Percentiles rank a stretch among this genome's conserved stretches.
Conservation (phyloP, 2,797 vertebrate genomes). For the Dendrocincla tyrannina region DNA sequence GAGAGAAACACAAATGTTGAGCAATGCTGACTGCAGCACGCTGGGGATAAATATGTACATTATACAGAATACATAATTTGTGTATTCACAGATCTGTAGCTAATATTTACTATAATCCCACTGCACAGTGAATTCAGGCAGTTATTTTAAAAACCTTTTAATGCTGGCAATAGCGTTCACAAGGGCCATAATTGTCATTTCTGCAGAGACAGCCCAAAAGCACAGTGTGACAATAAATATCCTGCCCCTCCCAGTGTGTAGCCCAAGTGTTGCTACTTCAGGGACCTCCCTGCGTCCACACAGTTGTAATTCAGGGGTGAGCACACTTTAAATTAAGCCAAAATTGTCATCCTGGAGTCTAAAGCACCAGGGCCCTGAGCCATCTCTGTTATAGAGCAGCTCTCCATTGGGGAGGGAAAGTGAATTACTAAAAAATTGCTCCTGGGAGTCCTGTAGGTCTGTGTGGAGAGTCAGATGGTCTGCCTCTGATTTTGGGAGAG, state of each 20-base stretch:
- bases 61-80: not conserved
- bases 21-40: not conserved
- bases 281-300: not conserved
- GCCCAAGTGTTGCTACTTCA: not conserved
- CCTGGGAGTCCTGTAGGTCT: not conserved
- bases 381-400: not conserved
- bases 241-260: accelerated
- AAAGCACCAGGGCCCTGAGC: not conserved
- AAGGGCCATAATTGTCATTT: not conserved
- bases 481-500: not conserved
- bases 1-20: not conserved
- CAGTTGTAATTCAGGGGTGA: not conserved
- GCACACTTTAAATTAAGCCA: accelerated
- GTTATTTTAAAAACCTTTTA: not conserved
- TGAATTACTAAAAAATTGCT: not conserved
- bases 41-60: not conserved
- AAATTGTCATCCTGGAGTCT: not conserved
- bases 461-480: not conserved
- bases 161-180: not conserved
- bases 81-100: not conserved
- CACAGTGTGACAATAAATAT: not conserved
- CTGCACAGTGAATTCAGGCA: not conserved
- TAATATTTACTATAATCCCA: not conserved
- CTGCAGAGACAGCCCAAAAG: not conserved
- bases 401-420: not conserved